phyloP scores from a whole-genome alignment of 2,797 vertebrate genomes.

The Pseudomugil gertrudae region DNA sequence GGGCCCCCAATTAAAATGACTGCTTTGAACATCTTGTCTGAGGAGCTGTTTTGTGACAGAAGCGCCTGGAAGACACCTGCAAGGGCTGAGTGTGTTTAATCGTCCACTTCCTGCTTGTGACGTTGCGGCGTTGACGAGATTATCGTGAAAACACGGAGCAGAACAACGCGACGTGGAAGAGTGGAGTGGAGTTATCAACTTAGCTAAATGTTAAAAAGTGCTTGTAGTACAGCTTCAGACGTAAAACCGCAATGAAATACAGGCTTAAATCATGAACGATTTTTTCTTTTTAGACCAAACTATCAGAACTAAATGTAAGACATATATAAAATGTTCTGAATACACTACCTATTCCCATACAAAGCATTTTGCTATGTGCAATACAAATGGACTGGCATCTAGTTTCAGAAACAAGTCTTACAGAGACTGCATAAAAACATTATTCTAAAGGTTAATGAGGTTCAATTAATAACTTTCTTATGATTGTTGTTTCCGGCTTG shows the following conservation, averaged over 20 bases:
- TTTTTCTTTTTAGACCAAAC: no score
- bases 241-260: no score
- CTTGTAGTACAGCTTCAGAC: neutral
- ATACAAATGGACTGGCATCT: neutral
- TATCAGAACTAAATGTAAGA: no score
- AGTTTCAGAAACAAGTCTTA: neutral
- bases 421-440: neutral
- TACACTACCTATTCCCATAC: no score
- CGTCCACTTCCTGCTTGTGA: constrained; percentile 43
- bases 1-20: constrained; percentile 95
- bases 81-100: constrained; percentile 15
- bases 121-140: neutral
- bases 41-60: neutral
- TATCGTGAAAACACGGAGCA: constrained; percentile 25
- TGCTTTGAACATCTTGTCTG: constrained; percentile 87
- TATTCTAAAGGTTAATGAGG: neutral
- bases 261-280: no score
- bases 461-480: no score
- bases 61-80: neutral
- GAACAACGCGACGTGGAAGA: neutral
- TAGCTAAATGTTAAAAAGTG: neutral
- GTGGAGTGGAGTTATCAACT: neutral
- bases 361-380: neutral
- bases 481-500: neutral
- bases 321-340: no score